Conservation (phyloP, 2,888 invertebrate genomes). For the Catotricha subobsoleta region DNA sequence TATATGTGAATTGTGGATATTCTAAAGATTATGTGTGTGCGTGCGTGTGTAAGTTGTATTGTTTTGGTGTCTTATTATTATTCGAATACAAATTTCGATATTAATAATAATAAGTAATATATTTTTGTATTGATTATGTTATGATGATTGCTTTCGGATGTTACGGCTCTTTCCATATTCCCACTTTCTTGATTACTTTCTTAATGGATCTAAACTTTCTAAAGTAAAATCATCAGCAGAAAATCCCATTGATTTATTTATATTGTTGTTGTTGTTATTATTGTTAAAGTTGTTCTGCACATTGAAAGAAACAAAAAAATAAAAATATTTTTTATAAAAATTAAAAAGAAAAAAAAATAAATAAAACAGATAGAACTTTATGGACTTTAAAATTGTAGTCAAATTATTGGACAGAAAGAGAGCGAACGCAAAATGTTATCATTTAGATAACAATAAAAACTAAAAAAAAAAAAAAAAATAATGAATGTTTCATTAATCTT, state of each 20-base stretch:
- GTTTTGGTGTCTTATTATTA: too few relatives aligned
- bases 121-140: not conserved
- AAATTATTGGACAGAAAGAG: too few relatives aligned
- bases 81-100: too few relatives aligned
- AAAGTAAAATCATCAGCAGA: slow-evolving; percentile 70
- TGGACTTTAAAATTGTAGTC: not conserved
- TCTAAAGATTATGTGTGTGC: not conserved
- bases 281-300: slow-evolving; percentile 70
- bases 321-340: slow-evolving; percentile 11
- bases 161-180: not conserved
- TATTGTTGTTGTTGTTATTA: slow-evolving; percentile 47
- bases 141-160: not conserved
- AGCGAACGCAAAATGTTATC: too few relatives aligned
- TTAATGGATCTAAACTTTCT: slow-evolving; percentile 82
- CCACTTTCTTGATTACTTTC: slow-evolving; percentile 43
- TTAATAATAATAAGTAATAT: not conserved
- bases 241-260: slow-evolving; percentile 31
- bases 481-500: too few relatives aligned
- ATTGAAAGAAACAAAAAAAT: slow-evolving; percentile 18
- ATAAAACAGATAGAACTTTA: slow-evolving; percentile 1
- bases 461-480: too few relatives aligned
- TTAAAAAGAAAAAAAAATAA: slow-evolving; percentile 1
- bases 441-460: too few relatives aligned
- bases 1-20: not conserved
- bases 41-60: not conserved